Evolutionary conservation across 2,888 invertebrate genomes (phyloP).

Genomic region (Orchestes rusci): DNA sequence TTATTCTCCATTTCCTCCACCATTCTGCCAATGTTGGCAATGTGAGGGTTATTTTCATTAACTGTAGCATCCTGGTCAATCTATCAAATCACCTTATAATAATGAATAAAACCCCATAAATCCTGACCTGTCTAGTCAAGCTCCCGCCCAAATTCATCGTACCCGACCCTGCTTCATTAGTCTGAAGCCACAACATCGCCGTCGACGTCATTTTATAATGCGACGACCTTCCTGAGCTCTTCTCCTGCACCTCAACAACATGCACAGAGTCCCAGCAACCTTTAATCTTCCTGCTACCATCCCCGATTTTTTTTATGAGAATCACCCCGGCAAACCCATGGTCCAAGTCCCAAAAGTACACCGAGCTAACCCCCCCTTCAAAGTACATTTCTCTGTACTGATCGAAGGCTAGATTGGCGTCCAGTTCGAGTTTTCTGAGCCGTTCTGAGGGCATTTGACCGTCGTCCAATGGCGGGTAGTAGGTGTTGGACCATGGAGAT

Average conservation of each 20-base stretch:
- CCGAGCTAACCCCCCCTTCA: constrained; percentile 98
- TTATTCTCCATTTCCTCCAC: constrained; percentile 99
- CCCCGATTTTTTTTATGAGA: constrained; percentile 97
- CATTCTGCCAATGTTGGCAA: constrained; percentile 97
- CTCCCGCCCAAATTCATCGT: constrained; percentile 99
- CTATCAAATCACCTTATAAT: too few species aligned
- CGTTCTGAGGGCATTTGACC: constrained; percentile 98
- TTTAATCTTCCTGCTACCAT: constrained; percentile 96
- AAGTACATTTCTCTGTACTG: constrained; percentile 99
- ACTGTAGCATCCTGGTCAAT: constrained; percentile 87
- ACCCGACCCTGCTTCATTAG: constrained; percentile 92
- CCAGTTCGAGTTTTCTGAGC: constrained; percentile 90
- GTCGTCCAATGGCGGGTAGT: constrained; percentile 96
- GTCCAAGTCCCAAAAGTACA: constrained; percentile 98
- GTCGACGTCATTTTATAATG: constrained; percentile 99
- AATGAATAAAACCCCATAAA: neutral
- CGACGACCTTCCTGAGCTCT: constrained; percentile 86
- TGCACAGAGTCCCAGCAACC: constrained; percentile 99
- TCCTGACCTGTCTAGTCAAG: constrained; percentile 84
- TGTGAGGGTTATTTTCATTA: constrained; percentile 91
- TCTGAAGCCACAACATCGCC: constrained; percentile 99
- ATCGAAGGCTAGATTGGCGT: constrained; percentile 97
- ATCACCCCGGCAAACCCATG: constrained; percentile 98
- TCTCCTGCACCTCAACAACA: constrained; percentile 97
- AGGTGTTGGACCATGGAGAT: constrained; percentile 98